Percentiles rank a stretch among this genome's conserved stretches.
Evolutionary conservation across 2,888 invertebrate species (phyloP).

Genomic region (Aleiodes leptofemur): DNA sequence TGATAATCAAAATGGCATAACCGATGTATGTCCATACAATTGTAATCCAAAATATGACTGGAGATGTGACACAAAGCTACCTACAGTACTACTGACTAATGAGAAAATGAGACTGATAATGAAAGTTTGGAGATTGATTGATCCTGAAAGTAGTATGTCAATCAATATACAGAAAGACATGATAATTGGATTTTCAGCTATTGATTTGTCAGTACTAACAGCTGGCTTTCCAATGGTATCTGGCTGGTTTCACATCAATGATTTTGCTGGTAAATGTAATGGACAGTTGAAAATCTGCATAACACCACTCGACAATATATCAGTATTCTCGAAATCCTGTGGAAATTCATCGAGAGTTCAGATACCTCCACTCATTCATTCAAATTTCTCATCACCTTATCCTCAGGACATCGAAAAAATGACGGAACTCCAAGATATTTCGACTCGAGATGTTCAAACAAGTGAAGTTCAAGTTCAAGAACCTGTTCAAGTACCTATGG

Average conservation of each 20-base stretch:
- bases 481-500: slow-evolving; percentile 49
- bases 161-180: slow-evolving; percentile 78
- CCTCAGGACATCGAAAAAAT: slow-evolving; percentile 41
- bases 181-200: slow-evolving; percentile 79
- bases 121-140: slow-evolving; percentile 79
- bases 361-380: slow-evolving; percentile 45
- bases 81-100: slow-evolving; percentile 67
- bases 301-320: slow-evolving; percentile 77
- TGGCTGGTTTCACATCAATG: slow-evolving; percentile 82
- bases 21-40: slow-evolving; percentile 72
- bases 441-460: not conserved
- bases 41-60: slow-evolving; percentile 54
- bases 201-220: slow-evolving; percentile 78
- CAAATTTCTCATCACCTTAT: slow-evolving; percentile 53
- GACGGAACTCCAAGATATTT: not conserved
- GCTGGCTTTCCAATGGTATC: slow-evolving; percentile 77
- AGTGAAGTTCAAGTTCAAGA: slow-evolving; percentile 11
- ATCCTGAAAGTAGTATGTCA: slow-evolving; percentile 72
- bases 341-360: slow-evolving; percentile 51
- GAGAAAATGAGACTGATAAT: slow-evolving; percentile 78
- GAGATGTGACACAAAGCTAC: slow-evolving; percentile 54
- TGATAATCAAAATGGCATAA: slow-evolving; percentile 74
- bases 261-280: slow-evolving; percentile 77
- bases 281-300: slow-evolving; percentile 80
- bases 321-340: slow-evolving; percentile 60